Evolutionary conservation across 2,888 invertebrate species (phyloP).

Genomic region (Galeruca laticollis): DNA sequence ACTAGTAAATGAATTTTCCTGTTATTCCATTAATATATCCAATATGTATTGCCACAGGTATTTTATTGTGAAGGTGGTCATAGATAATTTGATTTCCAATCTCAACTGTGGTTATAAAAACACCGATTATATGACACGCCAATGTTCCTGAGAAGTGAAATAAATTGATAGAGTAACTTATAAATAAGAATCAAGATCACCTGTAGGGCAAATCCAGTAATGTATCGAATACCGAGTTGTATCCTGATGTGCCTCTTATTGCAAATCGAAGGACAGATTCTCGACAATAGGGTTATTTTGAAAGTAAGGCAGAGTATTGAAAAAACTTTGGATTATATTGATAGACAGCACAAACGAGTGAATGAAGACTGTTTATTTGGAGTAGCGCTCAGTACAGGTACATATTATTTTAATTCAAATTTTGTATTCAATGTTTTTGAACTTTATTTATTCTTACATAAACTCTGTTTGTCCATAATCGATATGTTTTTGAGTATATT

Average conservation of each 20-base stretch:
- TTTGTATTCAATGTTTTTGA: background rate
- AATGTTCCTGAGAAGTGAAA: slow-evolving; percentile 8
- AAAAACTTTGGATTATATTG: slow-evolving; percentile 51
- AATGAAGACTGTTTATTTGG: slow-evolving; percentile 56
- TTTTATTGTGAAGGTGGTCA: too few species aligned
- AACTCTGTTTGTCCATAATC: too few species aligned
- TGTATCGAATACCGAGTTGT: slow-evolving; percentile 14
- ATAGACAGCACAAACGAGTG: slow-evolving; percentile 47
- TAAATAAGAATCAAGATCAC: slow-evolving; percentile 4
- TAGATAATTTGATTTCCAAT: too few species aligned
- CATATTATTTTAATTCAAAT: background rate
- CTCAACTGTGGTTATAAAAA: too few species aligned
- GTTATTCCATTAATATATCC: too few species aligned
- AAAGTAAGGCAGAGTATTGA: slow-evolving; percentile 49
- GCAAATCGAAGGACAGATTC: slow-evolving; percentile 17
- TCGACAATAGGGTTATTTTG: slow-evolving; percentile 48
- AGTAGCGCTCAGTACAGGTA: slow-evolving; percentile 53
- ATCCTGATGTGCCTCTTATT: background rate
- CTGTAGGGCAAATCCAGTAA: slow-evolving; percentile 6
- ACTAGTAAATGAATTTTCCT: too few species aligned
- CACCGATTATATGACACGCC: slow-evolving; percentile 19
- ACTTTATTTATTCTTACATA: too few species aligned
- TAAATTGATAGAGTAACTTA: slow-evolving; percentile 20
- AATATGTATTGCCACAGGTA: too few species aligned
- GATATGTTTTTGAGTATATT: too few species aligned